Conservation (phyloP, 2,888 invertebrate species). For the Oasisia sp. region DNA sequence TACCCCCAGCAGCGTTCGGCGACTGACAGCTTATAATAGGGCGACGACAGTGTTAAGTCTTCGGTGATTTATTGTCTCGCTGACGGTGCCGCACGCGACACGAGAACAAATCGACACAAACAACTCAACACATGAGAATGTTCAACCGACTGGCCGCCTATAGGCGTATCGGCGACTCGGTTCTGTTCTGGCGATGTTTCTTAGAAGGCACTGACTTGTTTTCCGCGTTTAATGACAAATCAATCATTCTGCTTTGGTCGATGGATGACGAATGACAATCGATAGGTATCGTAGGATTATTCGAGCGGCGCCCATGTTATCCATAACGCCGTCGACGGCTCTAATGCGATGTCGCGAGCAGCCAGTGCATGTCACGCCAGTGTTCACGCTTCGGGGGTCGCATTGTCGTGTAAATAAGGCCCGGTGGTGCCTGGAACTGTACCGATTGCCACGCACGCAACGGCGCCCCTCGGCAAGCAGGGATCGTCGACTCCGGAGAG, state of each 20-base stretch:
- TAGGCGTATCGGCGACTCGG: neutral
- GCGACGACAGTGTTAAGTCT: neutral
- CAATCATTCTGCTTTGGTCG: neutral
- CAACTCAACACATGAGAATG: neutral
- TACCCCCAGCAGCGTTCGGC: neutral
- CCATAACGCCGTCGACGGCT: neutral
- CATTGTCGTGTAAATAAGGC: neutral
- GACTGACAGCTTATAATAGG: neutral
- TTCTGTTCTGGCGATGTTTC: neutral
- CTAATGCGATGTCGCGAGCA: neutral
- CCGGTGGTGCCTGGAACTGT: neutral
- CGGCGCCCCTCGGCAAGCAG: neutral
- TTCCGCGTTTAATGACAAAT: neutral
- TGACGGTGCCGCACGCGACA: neutral
- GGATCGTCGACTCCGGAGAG: neutral
- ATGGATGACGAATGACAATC: neutral
- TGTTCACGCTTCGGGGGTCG: neutral
- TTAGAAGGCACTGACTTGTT: neutral
- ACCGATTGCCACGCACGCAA: neutral
- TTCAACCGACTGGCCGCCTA: neutral
- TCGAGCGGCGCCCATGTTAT: conserved; percentile 5
- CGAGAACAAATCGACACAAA: neutral
- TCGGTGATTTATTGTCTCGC: neutral
- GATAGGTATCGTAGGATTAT: neutral
- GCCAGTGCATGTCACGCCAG: neutral